phyloP scores from a whole-genome alignment of 2,113 vertebrate genomes.

The Sarotherodon lohbergeri region DNA sequence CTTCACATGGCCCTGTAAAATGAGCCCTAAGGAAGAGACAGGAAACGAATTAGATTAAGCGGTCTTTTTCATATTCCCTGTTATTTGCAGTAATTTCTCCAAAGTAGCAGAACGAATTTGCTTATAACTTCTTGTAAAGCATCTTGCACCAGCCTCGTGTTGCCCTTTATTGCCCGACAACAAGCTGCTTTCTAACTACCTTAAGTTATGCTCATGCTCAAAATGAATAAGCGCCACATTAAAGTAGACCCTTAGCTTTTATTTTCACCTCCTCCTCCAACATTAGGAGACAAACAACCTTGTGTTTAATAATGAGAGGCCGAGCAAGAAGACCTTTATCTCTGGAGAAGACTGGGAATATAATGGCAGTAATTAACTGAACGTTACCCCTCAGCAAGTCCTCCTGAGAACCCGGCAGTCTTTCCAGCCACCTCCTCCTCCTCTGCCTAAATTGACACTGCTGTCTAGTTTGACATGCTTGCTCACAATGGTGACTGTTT shows the following conservation, averaged over 20 bases:
- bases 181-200: neutral
- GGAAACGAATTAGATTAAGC: neutral
- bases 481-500: neutral
- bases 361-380: conserved; percentile 55
- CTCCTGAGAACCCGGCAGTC: conserved; percentile 9
- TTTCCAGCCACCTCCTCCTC: neutral
- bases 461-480: neutral
- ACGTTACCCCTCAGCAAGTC: conserved; percentile 10
- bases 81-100: neutral
- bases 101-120: neutral
- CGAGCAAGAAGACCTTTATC: conserved; percentile 10
- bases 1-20: neutral
- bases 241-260: neutral
- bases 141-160: neutral
- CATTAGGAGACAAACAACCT: conserved; percentile 23
- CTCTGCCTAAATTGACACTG: conserved; percentile 3
- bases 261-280: conserved; percentile 21
- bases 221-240: neutral
- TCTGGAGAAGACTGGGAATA: conserved; percentile 25
- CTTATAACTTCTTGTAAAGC: neutral
- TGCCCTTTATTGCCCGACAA: neutral
- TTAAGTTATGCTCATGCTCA: neutral
- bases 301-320: conserved; percentile 35
- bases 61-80: neutral
- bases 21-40: neutral